Percentiles rank a stretch among this genome's conserved stretches.
These are phyloP conservation scores for Sinocyclocheilus maitianheensis DNA, from an alignment of 2,113 vertebrate genomes.

Conservation along the genomic window DNA sequence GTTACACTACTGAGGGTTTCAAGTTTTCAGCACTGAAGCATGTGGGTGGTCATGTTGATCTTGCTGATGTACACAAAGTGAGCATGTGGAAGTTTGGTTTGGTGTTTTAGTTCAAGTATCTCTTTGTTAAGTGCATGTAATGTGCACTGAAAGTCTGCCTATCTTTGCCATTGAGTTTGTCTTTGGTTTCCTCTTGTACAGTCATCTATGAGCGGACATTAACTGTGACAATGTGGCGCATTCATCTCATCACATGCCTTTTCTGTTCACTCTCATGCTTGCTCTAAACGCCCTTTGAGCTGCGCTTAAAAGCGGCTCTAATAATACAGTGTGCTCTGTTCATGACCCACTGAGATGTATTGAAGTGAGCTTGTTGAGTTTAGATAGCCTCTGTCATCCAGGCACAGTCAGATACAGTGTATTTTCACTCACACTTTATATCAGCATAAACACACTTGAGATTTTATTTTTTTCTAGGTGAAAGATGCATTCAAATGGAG, in stretches of 20 bases:
- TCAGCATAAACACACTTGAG: background rate
- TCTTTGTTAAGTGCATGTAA: background rate
- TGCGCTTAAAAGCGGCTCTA: slow-evolving; percentile 42
- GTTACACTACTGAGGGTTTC: slow-evolving; percentile 3
- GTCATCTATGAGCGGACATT: background rate
- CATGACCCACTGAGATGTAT: slow-evolving; percentile 39
- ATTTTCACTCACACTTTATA: background rate
- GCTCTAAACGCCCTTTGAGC: slow-evolving; percentile 53
- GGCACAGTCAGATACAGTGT: background rate
- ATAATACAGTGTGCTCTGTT: slow-evolving; percentile 24
- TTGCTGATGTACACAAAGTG: background rate
- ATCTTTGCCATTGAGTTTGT: background rate
- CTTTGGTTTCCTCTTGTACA: slow-evolving; percentile 14
- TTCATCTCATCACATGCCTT: slow-evolving; percentile 16
- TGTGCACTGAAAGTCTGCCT: background rate
- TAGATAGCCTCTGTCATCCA: slow-evolving; percentile 4
- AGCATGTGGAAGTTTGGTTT: background rate
- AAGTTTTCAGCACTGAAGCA: background rate
- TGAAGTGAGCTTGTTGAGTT: background rate
- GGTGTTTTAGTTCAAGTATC: background rate
- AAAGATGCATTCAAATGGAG: background rate
- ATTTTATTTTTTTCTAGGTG: background rate
- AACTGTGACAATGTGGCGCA: background rate
- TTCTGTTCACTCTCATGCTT: slow-evolving; percentile 19
- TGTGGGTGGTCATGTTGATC: background rate